Evolutionary conservation across 1,140 invertebrate species (phyloP).

Genomic region (Procambarus clarkii): DNA sequence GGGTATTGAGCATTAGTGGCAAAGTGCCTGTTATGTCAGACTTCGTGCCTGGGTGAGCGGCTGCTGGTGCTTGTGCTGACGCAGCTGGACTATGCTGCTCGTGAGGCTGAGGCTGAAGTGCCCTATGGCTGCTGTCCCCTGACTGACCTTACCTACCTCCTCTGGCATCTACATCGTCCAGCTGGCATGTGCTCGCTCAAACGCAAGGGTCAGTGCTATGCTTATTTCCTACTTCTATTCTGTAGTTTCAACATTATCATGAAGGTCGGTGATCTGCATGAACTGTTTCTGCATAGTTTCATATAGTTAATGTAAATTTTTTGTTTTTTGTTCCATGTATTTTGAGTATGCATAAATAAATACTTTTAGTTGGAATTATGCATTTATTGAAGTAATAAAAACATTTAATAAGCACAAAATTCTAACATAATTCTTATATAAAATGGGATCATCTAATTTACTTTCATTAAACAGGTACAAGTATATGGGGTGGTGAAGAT

Average conservation of each 20-base stretch:
- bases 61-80: slow-evolving; percentile 68
- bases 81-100: slow-evolving; percentile 69
- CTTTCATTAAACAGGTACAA: slow-evolving; percentile 70
- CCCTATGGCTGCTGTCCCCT: slow-evolving; percentile 71
- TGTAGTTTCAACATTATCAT: slow-evolving; percentile 13
- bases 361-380: not conserved
- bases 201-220: slow-evolving; percentile 64
- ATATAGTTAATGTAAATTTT: not conserved
- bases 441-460: not conserved
- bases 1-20: slow-evolving; percentile 3
- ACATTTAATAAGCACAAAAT: not conserved
- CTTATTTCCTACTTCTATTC: slow-evolving; percentile 20
- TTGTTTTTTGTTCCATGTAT: not conserved
- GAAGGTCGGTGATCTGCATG: slow-evolving; percentile 1
- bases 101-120: slow-evolving; percentile 68
- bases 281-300: not conserved
- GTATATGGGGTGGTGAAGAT: slow-evolving; percentile 72
- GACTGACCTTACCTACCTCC: slow-evolving; percentile 64
- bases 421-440: not conserved
- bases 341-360: not conserved
- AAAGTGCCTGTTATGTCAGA: slow-evolving; percentile 49
- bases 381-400: too few species aligned
- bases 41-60: slow-evolving; percentile 63
- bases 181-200: slow-evolving; percentile 73
- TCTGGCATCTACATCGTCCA: slow-evolving; percentile 71